Base-by-base conservation (phyloP, 1,140 invertebrate species). In the Bombus picipes region DNA sequence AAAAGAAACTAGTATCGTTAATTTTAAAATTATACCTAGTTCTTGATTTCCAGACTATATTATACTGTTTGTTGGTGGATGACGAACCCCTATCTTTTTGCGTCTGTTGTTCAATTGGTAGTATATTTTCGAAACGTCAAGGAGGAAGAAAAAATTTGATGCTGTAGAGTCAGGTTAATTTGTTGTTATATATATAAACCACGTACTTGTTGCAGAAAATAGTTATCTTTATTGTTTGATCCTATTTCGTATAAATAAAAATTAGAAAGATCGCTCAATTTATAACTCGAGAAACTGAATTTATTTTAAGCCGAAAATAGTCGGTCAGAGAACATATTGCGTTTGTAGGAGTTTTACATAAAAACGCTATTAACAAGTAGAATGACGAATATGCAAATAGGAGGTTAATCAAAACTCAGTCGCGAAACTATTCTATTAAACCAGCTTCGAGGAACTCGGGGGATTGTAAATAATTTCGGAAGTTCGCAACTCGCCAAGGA, bases 391-490 rank as follows among this genome's bases (percentile, higher is more conserved):
- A 83, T 83, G 47, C 43, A 79, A 78, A 70, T 78, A 13, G 32
- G 13, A 18, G 22, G 37, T 34, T 53, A 71, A 83, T 71, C 65
- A 83, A 84, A 59, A 71, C 34, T 80, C 41, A 72, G 57, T 57
- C 82, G 65, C 66, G 66, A 12, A 22, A 72, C 75, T 85, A 32
- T 41, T 70, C 41, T 65, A 41, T 72, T 65, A 65, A 43, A 13
- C 68, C 32, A 28, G 32, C 62, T 80, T 53, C 83, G 39, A 80
- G 77, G 53, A 53, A 72, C 53, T 32, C 66, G 25, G 18, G 43
- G 68, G 57, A 85, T 43, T n/a, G 59, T 68, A 85, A 85, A 85
- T 81, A 81, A 81, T 85, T 85, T 71, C 37, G 28, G 10, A 66
- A 85, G 77, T 74, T 85, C 4, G 15, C 9, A 74, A 73, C 39